These are phyloP conservation scores for Melanostigma gelatinosum DNA, from an alignment of 2,113 vertebrate species.

Conservation along the genomic window DNA sequence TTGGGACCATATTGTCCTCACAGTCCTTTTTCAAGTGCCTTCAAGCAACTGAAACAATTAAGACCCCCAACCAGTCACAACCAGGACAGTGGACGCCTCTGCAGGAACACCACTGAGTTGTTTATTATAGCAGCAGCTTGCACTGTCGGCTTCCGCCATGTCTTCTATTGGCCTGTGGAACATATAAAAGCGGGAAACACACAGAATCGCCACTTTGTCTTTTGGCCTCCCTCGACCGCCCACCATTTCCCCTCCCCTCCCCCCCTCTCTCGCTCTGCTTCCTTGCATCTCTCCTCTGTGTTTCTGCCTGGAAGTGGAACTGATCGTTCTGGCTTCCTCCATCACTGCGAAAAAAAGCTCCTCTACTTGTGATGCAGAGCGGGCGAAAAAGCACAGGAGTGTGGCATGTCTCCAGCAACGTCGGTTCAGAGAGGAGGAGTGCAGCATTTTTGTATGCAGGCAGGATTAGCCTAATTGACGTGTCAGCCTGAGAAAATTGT, in stretches of 20 bases:
- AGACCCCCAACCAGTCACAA: slow-evolving; percentile 69
- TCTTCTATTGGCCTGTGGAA: slow-evolving; percentile 32
- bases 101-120: slow-evolving; percentile 67
- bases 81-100: slow-evolving; percentile 79
- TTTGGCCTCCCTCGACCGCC: slow-evolving; percentile 21
- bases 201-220: slow-evolving; percentile 32
- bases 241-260: slow-evolving; percentile 4
- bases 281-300: slow-evolving; percentile 46
- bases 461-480: slow-evolving; percentile 83
- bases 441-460: slow-evolving; percentile 68
- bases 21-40: slow-evolving; percentile 79
- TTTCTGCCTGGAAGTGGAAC: slow-evolving; percentile 59
- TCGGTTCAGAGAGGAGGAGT: slow-evolving; percentile 57
- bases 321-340: slow-evolving; percentile 57
- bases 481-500: slow-evolving; percentile 81
- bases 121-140: slow-evolving; percentile 78
- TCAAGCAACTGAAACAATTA: slow-evolving; percentile 86
- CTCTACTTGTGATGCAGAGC: slow-evolving; percentile 69
- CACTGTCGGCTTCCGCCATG: slow-evolving; percentile 52
- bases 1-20: slow-evolving; percentile 7
- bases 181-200: slow-evolving; percentile 34
- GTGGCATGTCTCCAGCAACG: slow-evolving; percentile 70
- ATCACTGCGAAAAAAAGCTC: slow-evolving; percentile 36
- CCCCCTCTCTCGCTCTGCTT: slow-evolving; percentile 19
- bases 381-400: slow-evolving; percentile 46